Evolutionary conservation across 1,140 invertebrate genomes (phyloP).

Genomic region (Brachionus rubens): DNA sequence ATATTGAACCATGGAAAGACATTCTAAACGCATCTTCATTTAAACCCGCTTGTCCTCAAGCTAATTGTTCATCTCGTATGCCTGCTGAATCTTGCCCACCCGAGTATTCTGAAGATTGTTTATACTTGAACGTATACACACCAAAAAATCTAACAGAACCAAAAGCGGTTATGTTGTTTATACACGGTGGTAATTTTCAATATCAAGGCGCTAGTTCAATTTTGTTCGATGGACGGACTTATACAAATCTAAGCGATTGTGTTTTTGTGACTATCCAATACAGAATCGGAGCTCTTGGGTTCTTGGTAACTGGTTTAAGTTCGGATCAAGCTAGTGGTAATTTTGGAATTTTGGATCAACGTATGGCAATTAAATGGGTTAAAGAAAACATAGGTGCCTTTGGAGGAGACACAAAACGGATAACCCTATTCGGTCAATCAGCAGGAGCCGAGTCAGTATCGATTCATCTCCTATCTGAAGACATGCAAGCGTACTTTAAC

Average conservation of each 20-base stretch:
- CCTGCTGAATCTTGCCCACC: slow-evolving; percentile 62
- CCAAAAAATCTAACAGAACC: slow-evolving; percentile 64
- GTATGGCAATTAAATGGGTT: slow-evolving; percentile 51
- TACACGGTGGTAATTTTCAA: slow-evolving; percentile 93
- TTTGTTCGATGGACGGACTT: slow-evolving; percentile 79
- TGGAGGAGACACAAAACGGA: slow-evolving; percentile 64
- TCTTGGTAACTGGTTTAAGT: slow-evolving; percentile 38
- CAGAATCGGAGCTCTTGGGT: slow-evolving; percentile 64
- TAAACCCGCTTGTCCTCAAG: slow-evolving; percentile 73
- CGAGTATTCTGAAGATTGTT: slow-evolving; percentile 78
- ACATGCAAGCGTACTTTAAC: slow-evolving; percentile 78
- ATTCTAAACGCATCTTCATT: slow-evolving; percentile 70
- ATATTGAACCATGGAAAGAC: slow-evolving; percentile 73
- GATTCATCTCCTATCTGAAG: slow-evolving; percentile 82
- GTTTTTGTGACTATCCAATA: slow-evolving; percentile 93
- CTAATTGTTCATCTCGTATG: slow-evolving; percentile 31
- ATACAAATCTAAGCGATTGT: slow-evolving; percentile 72
- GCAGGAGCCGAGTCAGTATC: slow-evolving; percentile 89
- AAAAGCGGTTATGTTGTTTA: slow-evolving; percentile 86
- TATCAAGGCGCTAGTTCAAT: slow-evolving; percentile 78
- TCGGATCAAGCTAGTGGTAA: slow-evolving; percentile 49
- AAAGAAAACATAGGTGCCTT: slow-evolving; percentile 52
- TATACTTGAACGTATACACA: slow-evolving; percentile 84
- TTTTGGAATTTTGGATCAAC: slow-evolving; percentile 52
- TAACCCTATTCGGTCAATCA: slow-evolving; percentile 92